These are phyloP conservation scores for Helleia helle DNA, from an alignment of 2,888 invertebrate genomes.

Conservation along the genomic window DNA sequence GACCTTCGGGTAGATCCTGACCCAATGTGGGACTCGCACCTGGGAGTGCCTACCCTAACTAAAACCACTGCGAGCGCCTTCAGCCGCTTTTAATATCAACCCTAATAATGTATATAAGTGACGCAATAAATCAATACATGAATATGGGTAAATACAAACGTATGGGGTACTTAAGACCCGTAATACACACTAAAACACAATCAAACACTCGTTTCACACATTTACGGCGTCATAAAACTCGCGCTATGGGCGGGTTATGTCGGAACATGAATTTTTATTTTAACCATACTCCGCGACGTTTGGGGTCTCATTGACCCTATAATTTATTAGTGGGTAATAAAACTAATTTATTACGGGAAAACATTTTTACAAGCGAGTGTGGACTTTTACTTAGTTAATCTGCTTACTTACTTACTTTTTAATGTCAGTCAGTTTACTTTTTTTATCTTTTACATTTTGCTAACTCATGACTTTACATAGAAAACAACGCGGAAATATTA, in stretches of 20 bases:
- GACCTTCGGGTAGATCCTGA: no score
- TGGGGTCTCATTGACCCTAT: conserved; percentile 25
- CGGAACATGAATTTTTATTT: conserved; percentile 28
- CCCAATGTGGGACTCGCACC: no score
- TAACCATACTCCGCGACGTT: conserved; percentile 14
- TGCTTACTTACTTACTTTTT: no score
- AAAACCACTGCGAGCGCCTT: no score
- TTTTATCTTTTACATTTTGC: no score
- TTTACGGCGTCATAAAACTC: conserved; percentile 27
- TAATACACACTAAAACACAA: conserved; percentile 17
- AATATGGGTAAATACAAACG: conserved; percentile 9
- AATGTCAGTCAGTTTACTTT: no score
- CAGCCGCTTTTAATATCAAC: not conserved
- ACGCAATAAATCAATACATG: conserved; percentile 14
- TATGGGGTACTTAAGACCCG: conserved; percentile 14
- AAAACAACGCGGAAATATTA: no score
- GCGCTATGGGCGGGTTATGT: conserved; percentile 25
- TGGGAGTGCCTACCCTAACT: no score
- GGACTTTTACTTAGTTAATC: no score
- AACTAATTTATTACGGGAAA: conserved; percentile 29
- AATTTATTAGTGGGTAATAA: conserved; percentile 30
- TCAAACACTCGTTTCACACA: conserved; percentile 27
- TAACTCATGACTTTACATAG: no score
- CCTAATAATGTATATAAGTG: conserved; percentile 4
- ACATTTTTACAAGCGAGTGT: no score